phyloP scores from a whole-genome alignment of 2,113 vertebrate species.

The Laticauda colubrina region DNA sequence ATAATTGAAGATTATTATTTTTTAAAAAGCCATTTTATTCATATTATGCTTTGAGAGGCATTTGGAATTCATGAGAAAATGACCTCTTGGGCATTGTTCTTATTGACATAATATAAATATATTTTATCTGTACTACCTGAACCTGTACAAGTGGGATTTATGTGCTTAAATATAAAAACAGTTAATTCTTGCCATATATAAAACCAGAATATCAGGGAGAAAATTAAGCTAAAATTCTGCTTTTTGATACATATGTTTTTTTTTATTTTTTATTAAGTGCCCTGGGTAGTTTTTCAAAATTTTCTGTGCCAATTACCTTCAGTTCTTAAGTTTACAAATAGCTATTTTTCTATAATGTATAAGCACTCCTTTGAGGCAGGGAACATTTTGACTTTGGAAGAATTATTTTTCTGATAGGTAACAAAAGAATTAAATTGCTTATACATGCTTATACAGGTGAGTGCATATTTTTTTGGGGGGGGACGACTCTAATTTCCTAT shows the following conservation, averaged over 20 bases:
- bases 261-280: not conserved
- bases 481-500: not conserved
- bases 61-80: not conserved
- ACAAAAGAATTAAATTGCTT: too few species aligned
- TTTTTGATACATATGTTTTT: not conserved
- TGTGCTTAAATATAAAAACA: not conserved
- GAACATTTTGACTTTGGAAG: not conserved
- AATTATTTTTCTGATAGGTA: not conserved
- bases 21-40: not conserved
- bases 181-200: not conserved
- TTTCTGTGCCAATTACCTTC: not conserved
- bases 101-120: not conserved
- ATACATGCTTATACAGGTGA: not conserved
- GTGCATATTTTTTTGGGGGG: not conserved
- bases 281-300: not conserved
- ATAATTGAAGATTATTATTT: not conserved
- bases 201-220: not conserved
- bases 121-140: not conserved
- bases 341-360: not conserved
- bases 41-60: not conserved
- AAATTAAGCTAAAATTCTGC: not conserved
- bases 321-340: not conserved
- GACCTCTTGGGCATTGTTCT: not conserved
- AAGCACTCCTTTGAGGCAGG: not conserved
- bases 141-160: not conserved